Conservation (phyloP, 2,797 vertebrate species). For the Agapornis canus region DNA sequence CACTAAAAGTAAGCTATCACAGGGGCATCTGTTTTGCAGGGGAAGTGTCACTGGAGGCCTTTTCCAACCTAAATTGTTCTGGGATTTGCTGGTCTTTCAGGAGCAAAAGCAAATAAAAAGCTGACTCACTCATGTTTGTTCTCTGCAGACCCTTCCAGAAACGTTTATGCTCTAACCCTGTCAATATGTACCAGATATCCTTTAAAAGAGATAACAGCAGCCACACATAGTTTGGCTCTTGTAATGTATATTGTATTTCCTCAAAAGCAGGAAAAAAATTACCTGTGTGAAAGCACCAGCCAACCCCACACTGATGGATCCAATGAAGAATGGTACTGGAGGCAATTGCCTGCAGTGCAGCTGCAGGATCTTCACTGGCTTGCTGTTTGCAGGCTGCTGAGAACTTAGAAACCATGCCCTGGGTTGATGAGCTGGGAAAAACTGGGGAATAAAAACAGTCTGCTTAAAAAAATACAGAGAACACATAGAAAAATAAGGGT, state of each 20-base stretch:
- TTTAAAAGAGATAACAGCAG: not conserved
- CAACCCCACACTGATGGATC: not conserved
- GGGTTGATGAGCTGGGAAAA: not conserved
- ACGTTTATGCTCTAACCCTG: not conserved
- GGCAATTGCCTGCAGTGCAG: not conserved
- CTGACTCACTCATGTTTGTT: not conserved
- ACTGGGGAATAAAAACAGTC: not conserved
- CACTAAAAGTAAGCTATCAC: constrained; percentile 87
- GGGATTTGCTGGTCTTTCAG: not conserved
- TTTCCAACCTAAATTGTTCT: not conserved
- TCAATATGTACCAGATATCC: not conserved
- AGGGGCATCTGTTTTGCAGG: not conserved
- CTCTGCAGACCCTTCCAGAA: not conserved
- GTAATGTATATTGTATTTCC: not conserved
- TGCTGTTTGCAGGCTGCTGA: not conserved
- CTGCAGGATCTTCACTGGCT: not conserved
- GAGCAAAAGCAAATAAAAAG: not conserved
- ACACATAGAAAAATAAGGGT: not conserved
- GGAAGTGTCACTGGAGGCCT: not conserved
- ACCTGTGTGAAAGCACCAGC: not conserved
- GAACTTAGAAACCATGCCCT: not conserved
- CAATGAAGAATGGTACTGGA: not conserved
- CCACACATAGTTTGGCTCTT: not conserved
- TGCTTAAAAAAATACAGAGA: not conserved
- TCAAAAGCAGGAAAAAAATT: not conserved